A percentile compares a stretch with the other conserved stretches of the same genome.
Evolutionary conservation across 1,140 invertebrate species (phyloP).

Genomic region (Caerostris darwini): DNA sequence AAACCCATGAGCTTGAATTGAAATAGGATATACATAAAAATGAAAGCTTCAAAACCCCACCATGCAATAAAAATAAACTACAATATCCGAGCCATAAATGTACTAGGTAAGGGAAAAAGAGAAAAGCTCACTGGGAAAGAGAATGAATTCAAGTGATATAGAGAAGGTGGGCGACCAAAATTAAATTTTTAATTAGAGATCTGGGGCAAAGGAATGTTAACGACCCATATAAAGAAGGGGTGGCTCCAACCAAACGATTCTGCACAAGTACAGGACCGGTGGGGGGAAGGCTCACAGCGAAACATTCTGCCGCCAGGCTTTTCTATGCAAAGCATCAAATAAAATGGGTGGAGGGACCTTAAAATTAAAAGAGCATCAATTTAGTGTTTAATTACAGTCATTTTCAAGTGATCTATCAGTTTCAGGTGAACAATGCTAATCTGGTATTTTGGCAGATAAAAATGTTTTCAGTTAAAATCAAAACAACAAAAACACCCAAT

Average conservation of each 20-base stretch:
- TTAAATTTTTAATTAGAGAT: constrained; percentile 76
- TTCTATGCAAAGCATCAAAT: neutral
- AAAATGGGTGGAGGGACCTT: neutral
- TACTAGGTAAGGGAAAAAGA: neutral
- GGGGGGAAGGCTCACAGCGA: neutral
- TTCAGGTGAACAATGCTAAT: too few relatives aligned
- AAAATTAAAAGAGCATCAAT: neutral
- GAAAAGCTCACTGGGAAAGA: neutral
- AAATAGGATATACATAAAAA: too few relatives aligned
- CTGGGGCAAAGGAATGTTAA: constrained; percentile 61
- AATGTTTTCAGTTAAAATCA: too few relatives aligned
- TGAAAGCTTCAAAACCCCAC: too few relatives aligned
- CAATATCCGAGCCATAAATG: neutral
- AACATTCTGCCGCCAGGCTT: neutral
- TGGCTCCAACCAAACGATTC: neutral
- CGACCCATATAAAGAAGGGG: constrained; percentile 38
- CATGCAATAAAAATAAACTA: neutral
- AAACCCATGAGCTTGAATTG: too few relatives aligned
- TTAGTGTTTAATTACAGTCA: constrained; percentile 1
- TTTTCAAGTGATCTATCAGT: too few relatives aligned
- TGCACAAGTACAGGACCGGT: neutral
- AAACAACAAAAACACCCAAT: too few relatives aligned
- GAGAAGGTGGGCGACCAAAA: neutral
- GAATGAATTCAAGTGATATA: constrained; percentile 29
- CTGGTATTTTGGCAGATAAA: too few relatives aligned